Conservation (phyloP, 2,888 invertebrate species). For the Gymnocheta viridis region DNA sequence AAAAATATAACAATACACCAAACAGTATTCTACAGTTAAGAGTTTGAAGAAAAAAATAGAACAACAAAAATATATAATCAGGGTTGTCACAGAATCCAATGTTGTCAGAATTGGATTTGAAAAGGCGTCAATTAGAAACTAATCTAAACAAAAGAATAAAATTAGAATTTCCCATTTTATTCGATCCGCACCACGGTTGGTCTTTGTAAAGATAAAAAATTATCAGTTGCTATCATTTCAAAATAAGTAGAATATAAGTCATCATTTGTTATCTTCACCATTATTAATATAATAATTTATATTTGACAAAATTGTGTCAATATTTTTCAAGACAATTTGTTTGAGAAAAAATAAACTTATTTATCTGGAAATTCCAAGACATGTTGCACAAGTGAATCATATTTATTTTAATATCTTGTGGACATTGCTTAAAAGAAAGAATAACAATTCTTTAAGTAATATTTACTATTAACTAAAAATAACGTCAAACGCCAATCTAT, state of each 20-base stretch:
- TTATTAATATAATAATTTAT: constrained; percentile 28
- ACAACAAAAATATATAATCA: too few species aligned
- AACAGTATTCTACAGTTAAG: too few species aligned
- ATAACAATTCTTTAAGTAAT: constrained; percentile 17
- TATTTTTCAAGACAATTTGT: background rate
- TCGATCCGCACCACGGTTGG: background rate
- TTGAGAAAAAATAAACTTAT: background rate
- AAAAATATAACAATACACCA: too few species aligned
- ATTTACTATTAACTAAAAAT: background rate
- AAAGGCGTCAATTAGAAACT: too few species aligned
- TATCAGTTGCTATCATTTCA: constrained; percentile 24
- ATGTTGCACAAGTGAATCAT: constrained; percentile 37
- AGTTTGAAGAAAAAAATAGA: too few species aligned
- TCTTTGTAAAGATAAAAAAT: too few species aligned
- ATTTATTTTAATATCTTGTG: background rate
- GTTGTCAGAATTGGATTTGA: too few species aligned
- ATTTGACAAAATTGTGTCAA: constrained; percentile 30
- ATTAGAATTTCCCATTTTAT: background rate
- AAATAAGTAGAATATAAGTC: background rate
- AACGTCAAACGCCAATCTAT: background rate
- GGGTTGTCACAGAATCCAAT: too few species aligned
- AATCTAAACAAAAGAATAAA: too few species aligned
- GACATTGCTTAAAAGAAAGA: background rate
- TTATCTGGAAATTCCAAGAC: constrained; percentile 29
- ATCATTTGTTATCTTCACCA: constrained; percentile 30